Conservation (phyloP, 2,113 vertebrate genomes). For the Rattus rattus region DNA sequence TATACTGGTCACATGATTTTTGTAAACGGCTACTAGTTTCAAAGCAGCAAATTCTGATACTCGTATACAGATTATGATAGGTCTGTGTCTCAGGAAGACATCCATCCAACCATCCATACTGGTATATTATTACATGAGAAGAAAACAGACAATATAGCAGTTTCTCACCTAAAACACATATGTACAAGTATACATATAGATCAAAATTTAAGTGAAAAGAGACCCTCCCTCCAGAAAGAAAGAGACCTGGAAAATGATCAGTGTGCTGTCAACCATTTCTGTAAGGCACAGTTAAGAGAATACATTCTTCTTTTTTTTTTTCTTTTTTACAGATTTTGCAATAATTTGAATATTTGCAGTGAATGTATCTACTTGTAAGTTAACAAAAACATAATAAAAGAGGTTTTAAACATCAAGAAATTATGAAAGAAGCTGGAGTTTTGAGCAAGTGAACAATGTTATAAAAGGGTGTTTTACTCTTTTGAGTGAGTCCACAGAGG, state of each 20-base stretch:
- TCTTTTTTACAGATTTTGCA: background rate
- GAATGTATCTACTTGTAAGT: background rate
- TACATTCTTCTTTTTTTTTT: conserved; percentile 23
- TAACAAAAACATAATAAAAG: conserved; percentile 41
- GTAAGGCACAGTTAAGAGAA: background rate
- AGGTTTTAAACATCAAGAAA: background rate
- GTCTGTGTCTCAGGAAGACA: background rate
- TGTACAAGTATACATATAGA: background rate
- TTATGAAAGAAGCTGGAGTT: background rate
- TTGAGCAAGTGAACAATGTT: background rate
- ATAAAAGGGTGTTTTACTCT: background rate
- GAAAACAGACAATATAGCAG: background rate
- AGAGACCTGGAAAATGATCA: background rate
- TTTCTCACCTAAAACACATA: background rate
- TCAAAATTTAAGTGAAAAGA: conserved; percentile 21
- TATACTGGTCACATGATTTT: background rate
- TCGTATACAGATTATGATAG: background rate
- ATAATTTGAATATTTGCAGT: conserved; percentile 15
- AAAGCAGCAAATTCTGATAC: background rate
- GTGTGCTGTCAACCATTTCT: background rate
- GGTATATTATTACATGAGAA: conserved; percentile 1
- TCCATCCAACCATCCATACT: background rate
- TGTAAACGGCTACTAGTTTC: background rate
- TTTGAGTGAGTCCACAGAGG: background rate
- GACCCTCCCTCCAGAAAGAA: background rate